These are phyloP conservation scores for Agrochola circellaris DNA, from an alignment of 2,888 invertebrate genomes.

Conservation along the genomic window DNA sequence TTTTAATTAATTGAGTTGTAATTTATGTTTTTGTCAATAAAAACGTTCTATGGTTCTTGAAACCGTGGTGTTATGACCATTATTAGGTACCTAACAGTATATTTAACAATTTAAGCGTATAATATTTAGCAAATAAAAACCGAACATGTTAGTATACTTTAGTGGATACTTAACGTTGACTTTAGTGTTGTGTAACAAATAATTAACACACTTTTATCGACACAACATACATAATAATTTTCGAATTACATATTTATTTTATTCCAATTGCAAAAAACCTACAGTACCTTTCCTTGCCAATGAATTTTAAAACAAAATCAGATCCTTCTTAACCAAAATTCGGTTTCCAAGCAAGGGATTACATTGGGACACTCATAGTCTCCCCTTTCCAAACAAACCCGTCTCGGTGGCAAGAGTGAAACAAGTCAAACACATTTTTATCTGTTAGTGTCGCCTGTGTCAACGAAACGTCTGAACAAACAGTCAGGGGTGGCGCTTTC, in stretches of 20 bases:
- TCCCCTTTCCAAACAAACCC: slow-evolving; percentile 75
- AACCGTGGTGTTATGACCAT: slow-evolving; percentile 31
- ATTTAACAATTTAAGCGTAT: slow-evolving; percentile 21
- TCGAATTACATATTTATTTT: not conserved
- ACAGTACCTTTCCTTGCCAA: not conserved
- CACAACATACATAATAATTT: not conserved
- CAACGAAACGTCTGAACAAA: slow-evolving; percentile 84
- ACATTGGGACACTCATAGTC: slow-evolving; percentile 68
- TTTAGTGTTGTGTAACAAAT: slow-evolving; percentile 47
- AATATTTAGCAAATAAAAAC: slow-evolving; percentile 23
- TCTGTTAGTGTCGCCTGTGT: slow-evolving; percentile 83
- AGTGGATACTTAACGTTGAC: slow-evolving; percentile 32
- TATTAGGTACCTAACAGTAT: slow-evolving; percentile 30
- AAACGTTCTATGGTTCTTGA: slow-evolving; percentile 38
- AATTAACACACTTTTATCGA: slow-evolving; percentile 35
- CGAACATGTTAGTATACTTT: slow-evolving; percentile 31
- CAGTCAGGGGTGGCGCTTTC: slow-evolving; percentile 83
- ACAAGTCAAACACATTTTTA: slow-evolving; percentile 88
- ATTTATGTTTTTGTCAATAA: slow-evolving; percentile 50
- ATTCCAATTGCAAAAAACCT: not conserved
- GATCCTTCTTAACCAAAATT: slow-evolving; percentile 41
- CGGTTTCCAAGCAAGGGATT: slow-evolving; percentile 62
- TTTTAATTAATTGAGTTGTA: slow-evolving; percentile 57
- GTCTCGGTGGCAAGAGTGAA: slow-evolving; percentile 83
- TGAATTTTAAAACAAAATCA: slow-evolving; percentile 39